A percentile compares a stretch with the other conserved stretches of the same genome.
Conservation (phyloP, 2,113 vertebrate genomes). For the Oreochromis aureus region DNA sequence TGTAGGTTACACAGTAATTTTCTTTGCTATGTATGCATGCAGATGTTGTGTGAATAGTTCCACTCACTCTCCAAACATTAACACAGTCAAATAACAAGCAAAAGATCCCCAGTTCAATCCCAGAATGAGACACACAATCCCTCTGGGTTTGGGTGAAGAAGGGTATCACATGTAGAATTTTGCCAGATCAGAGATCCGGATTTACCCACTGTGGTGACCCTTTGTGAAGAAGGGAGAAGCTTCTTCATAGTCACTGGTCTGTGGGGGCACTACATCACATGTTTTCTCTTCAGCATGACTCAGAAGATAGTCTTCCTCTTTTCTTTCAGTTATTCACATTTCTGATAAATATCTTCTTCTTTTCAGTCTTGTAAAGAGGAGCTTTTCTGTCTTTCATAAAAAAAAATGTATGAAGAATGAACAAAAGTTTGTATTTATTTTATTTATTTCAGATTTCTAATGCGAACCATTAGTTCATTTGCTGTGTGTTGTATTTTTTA, state of each 20-base stretch:
- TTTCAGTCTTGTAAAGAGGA: background rate
- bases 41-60: background rate
- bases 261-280: background rate
- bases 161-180: background rate
- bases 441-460: background rate
- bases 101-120: background rate
- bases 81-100: background rate
- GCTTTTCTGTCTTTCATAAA: background rate
- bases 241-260: accelerated
- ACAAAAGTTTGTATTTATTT: background rate
- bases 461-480: background rate
- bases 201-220: accelerated
- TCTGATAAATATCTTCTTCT: too few relatives aligned
- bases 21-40: background rate
- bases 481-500: background rate
- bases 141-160: background rate
- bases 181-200: background rate
- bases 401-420: background rate
- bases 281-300: background rate
- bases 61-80: background rate
- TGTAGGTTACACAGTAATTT: background rate
- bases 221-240: background rate
- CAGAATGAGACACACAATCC: background rate
- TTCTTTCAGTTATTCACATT: background rate
- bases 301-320: background rate